Conservation (phyloP, 2,113 vertebrate species). For the Antechinus stuartii region DNA sequence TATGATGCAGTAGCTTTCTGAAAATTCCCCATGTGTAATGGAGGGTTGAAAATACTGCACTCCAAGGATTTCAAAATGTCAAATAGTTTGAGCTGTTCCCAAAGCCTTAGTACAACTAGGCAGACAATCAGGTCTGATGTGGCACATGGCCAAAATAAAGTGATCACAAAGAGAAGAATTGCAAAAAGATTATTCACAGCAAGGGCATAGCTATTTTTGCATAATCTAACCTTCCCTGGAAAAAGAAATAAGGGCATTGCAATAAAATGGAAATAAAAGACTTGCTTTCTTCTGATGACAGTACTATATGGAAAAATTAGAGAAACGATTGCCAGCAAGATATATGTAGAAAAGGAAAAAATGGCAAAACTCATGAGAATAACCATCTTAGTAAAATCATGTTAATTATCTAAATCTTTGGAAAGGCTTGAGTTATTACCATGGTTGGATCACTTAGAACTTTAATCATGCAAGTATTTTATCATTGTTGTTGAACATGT, state of each 20-base stretch:
- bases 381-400: not conserved
- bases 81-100: slow-evolving; percentile 51
- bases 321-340: slow-evolving; percentile 19
- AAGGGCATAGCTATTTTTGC: slow-evolving; percentile 34
- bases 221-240: slow-evolving; percentile 11
- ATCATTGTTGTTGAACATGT: not conserved
- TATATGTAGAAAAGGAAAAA: slow-evolving; percentile 37
- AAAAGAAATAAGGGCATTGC: not conserved
- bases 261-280: not conserved
- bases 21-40: slow-evolving; percentile 31
- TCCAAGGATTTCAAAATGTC: slow-evolving; percentile 44
- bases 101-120: slow-evolving; percentile 27
- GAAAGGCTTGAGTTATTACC: not conserved
- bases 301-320: slow-evolving; percentile 32
- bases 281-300: slow-evolving; percentile 2
- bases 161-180: not conserved
- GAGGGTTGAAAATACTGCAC: slow-evolving; percentile 42
- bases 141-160: slow-evolving; percentile 51
- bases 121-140: slow-evolving; percentile 18
- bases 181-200: not conserved
- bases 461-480: not conserved
- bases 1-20: slow-evolving; percentile 28
- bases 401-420: slow-evolving; percentile 10
- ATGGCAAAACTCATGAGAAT: slow-evolving; percentile 23
- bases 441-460: not conserved